Percentiles rank a stretch among this genome's conserved stretches.
Conservation (phyloP, 2,888 invertebrate genomes). For the Cerastoderma edule region DNA sequence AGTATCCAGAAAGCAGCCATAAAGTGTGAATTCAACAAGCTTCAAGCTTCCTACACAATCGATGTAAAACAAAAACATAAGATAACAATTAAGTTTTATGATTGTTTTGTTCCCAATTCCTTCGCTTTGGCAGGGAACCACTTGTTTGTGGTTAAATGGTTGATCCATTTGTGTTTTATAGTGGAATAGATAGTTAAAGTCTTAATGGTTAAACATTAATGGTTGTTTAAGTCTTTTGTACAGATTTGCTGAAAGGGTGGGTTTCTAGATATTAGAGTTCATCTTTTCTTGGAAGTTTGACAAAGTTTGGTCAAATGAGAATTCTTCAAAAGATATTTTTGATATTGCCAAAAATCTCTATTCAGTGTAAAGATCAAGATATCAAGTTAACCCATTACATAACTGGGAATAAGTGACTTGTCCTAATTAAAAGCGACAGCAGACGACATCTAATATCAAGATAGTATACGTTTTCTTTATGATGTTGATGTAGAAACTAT, state of each 20-base stretch:
- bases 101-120: too few species aligned
- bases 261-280: constrained; percentile 1
- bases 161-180: constrained; percentile 19
- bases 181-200: constrained; percentile 13
- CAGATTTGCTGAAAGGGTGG: not conserved
- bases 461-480: not conserved
- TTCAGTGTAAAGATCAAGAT: not conserved
- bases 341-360: not conserved
- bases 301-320: not conserved
- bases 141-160: constrained; percentile 1
- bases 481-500: not conserved
- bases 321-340: not conserved
- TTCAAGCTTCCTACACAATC: too few species aligned
- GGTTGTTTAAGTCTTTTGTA: constrained; percentile 1
- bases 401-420: too few species aligned
- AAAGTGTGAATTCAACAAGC: too few species aligned
- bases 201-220: constrained; percentile 25
- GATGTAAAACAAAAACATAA: too few species aligned
- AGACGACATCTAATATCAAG: not conserved
- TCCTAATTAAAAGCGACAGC: too few species aligned
- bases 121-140: constrained; percentile 20
- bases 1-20: too few species aligned
- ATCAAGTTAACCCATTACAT: not conserved
- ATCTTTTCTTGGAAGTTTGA: not conserved
- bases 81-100: too few species aligned